Conservation (phyloP, 2,113 vertebrate genomes). For the Colius striatus region DNA sequence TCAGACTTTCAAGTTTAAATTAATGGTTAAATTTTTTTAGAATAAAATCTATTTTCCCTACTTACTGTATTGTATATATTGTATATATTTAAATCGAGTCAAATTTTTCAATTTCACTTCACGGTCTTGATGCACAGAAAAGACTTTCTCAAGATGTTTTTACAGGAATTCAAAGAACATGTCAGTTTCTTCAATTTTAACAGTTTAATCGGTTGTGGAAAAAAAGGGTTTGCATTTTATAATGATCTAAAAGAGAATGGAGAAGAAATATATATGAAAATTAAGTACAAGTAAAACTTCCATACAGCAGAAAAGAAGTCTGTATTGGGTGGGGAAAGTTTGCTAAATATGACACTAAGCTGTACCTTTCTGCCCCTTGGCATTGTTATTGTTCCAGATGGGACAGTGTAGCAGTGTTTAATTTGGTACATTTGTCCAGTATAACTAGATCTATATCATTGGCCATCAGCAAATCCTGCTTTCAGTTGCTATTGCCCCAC, state of each 20-base stretch:
- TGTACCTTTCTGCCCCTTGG: background rate
- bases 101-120: background rate
- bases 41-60: background rate
- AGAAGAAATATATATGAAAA: background rate
- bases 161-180: background rate
- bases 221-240: fast-evolving
- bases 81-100: background rate
- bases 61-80: background rate
- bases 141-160: background rate
- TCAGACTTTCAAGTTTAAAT: background rate
- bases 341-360: background rate
- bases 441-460: background rate
- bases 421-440: background rate
- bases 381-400: background rate
- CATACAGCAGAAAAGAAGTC: background rate
- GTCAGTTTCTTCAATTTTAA: background rate
- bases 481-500: background rate
- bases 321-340: background rate
- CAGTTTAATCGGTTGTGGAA: background rate
- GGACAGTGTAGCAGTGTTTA: background rate
- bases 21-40: background rate
- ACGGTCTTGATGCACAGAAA: background rate
- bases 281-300: background rate
- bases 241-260: background rate
- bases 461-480: background rate